Base-by-base conservation (phyloP, 2,888 invertebrate genomes). In the Dicycla oo region DNA sequence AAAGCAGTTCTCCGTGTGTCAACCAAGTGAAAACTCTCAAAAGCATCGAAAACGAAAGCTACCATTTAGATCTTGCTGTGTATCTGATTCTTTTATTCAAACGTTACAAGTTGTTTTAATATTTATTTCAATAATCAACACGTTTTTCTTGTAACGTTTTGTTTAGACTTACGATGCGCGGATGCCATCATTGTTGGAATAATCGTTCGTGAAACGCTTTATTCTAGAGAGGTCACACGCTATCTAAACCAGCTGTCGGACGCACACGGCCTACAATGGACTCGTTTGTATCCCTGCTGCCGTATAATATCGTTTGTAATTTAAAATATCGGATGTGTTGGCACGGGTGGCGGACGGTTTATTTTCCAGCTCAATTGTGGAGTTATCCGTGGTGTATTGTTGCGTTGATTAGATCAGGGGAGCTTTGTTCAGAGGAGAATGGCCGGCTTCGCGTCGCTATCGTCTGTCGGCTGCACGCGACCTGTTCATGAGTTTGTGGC, bases 211-310 rank as follows among this genome's bases (percentile, higher is more conserved):
- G 84, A 88, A 87, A 88, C 88, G 91, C 91, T 94, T 94, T 94
- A 93, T 94, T 93, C 91, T 87, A 88, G 91, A 86, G 91, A 93
- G 94, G 94, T 93, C 94, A 92, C 94, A 91, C 92, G 93, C 94
- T 95, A 95, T 95, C 95, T 95, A 93, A 94, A 94, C 91, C 95
- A 94, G 93, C 95, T 94, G 95, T 94, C 93, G 91, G 89, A 87
- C 88, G 92, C 93, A 94, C 92, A 90, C 92, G 90, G 89, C 91
- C 82, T 91, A 94, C 94, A 95, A 94, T 94, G 91, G 91, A 91
- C 92, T 92, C 92, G 92, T 94, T 94, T 94, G 93, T 93, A 92
- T 91, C 93, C 91, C 85, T 87, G 87, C 85, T 87, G 87, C 89
- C 89, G 90, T 92, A 93, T 93, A 93, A 94, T 94, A 95, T 94